Percentiles rank a stretch among this genome's conserved stretches.
phyloP scores from a whole-genome alignment of 1,140 invertebrate species.

The Bombyx mandarina region DNA sequence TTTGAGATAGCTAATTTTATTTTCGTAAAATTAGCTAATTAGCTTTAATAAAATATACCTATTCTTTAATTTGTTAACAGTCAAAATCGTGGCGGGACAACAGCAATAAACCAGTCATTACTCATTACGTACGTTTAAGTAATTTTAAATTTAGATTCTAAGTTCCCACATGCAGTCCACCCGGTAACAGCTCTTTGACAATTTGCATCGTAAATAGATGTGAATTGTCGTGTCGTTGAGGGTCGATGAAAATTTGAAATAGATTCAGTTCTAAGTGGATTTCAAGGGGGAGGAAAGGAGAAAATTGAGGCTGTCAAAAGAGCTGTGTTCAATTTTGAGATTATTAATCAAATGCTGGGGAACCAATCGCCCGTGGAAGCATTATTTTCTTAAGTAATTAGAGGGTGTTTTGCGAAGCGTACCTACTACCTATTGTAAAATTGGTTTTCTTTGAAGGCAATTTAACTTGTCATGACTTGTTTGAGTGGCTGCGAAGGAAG shows the following conservation, averaged over 20 bases:
- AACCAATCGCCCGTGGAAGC: slow-evolving; percentile 9
- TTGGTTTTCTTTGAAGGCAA: background rate
- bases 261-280: slow-evolving; percentile 57
- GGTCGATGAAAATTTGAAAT: slow-evolving; percentile 69
- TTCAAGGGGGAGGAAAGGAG: slow-evolving; percentile 58
- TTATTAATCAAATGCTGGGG: slow-evolving; percentile 53
- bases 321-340: slow-evolving; percentile 57
- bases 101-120: too few relatives aligned
- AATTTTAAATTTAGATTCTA: slow-evolving; percentile 6
- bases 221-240: slow-evolving; percentile 54
- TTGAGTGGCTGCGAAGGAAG: background rate
- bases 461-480: slow-evolving; percentile 13
- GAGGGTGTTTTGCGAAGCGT: too few relatives aligned
- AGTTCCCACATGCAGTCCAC: slow-evolving; percentile 37
- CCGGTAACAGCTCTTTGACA: slow-evolving; percentile 45
- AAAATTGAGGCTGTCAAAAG: slow-evolving; percentile 68
- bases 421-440: too few relatives aligned
- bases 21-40: too few relatives aligned
- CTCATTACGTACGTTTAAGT: too few relatives aligned
- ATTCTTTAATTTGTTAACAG: too few relatives aligned
- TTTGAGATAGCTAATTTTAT: too few relatives aligned
- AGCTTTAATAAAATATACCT: too few relatives aligned
- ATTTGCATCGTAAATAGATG: slow-evolving; percentile 68
- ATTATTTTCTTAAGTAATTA: slow-evolving; percentile 17
- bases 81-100: too few relatives aligned